phyloP scores from a whole-genome alignment of 2,888 invertebrate species.

The Andrena trimmerana region DNA sequence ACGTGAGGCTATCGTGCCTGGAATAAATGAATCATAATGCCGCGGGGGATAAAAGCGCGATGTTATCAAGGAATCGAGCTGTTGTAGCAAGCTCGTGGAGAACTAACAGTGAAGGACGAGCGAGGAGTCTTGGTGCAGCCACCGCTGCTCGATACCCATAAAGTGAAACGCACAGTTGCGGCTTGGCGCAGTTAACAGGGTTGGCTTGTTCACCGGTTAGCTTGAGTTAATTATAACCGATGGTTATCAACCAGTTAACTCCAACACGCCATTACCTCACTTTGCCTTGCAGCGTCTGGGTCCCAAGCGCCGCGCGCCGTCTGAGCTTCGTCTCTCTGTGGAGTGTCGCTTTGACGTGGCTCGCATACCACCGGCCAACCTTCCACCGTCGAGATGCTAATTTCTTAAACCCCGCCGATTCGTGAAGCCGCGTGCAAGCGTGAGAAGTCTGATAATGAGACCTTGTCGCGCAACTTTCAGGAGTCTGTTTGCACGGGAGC shows the following conservation, averaged over 20 bases:
- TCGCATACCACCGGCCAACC: conserved; percentile 9
- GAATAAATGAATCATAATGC: conserved; percentile 1
- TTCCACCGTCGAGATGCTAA: conserved; percentile 47
- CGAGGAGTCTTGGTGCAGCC: conserved; percentile 26
- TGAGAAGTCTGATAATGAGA: conserved; percentile 43
- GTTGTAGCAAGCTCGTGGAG: too few species aligned
- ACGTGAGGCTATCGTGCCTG: neutral
- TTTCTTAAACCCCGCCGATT: conserved; percentile 40
- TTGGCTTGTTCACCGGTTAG: conserved; percentile 84
- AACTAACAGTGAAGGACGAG: conserved; percentile 4
- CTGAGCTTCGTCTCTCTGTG: conserved; percentile 31
- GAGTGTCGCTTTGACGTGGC: conserved; percentile 37
- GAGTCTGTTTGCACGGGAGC: conserved; percentile 33
- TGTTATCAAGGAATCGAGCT: neutral
- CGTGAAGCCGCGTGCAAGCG: conserved; percentile 16
- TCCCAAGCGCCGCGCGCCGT: conserved; percentile 15
- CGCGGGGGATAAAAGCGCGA: neutral
- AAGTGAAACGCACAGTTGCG: conserved; percentile 65
- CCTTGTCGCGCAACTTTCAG: conserved; percentile 34
- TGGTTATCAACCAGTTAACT: conserved; percentile 85
- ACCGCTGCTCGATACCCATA: conserved; percentile 39
- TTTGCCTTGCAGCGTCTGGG: conserved; percentile 67
- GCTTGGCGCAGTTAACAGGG: conserved; percentile 76
- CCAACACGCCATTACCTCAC: conserved; percentile 85
- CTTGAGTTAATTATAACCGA: conserved; percentile 85